phyloP scores from a whole-genome alignment of 2,113 vertebrate species.

The Physeter macrocephalus region DNA sequence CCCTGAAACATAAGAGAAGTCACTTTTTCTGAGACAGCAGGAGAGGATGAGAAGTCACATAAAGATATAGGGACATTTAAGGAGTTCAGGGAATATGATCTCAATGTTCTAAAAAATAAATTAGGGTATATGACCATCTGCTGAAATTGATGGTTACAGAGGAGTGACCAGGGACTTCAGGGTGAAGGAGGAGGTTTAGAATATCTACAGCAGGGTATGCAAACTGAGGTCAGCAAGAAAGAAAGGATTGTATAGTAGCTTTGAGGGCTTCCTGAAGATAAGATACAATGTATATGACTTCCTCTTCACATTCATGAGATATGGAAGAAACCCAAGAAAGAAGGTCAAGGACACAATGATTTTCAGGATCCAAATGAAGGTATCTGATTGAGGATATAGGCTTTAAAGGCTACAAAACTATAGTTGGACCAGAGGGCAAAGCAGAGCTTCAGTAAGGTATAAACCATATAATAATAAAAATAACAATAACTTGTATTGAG shows the following conservation, averaged over 20 bases:
- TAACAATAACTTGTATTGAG: neutral
- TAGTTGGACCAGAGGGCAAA: neutral
- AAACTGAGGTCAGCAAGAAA: neutral
- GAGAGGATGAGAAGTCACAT: neutral
- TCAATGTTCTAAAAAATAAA: neutral
- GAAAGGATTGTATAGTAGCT: neutral
- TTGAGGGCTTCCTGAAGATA: neutral
- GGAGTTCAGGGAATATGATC: neutral
- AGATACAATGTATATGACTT: neutral
- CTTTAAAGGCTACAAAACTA: neutral
- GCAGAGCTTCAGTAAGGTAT: neutral
- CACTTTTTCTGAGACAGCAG: neutral
- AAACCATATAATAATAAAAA: neutral
- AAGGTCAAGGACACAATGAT: neutral
- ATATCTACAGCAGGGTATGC: neutral
- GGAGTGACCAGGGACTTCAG: neutral
- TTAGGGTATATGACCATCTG: neutral
- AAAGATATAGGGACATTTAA: neutral
- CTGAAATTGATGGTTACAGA: neutral
- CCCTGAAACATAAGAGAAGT: neutral
- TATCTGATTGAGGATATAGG: neutral
- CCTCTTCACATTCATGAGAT: neutral
- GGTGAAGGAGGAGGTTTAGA: neutral
- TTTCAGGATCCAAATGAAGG: neutral
- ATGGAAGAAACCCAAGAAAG: neutral